These are phyloP conservation scores for Halocynthia roretzi DNA, from an alignment of 23 tunicate species.

Conservation along the genomic window DNA sequence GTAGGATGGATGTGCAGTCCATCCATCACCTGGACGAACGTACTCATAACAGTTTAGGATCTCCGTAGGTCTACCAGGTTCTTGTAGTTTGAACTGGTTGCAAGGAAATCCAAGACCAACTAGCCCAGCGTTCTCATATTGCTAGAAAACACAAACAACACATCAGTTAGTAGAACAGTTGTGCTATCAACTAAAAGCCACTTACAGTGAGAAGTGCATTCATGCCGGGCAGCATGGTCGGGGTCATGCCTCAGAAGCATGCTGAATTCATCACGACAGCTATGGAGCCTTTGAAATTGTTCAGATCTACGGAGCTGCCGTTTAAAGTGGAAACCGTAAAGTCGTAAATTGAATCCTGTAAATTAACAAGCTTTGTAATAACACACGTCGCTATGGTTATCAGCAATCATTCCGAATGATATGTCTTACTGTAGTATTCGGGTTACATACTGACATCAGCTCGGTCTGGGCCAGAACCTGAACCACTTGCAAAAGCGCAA, in stretches of 20 bases:
- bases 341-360: slow-evolving; percentile 17
- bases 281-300: slow-evolving; percentile 25
- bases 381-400: too few relatives aligned
- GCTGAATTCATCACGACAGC: slow-evolving; percentile 42
- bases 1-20: slow-evolving; percentile 8
- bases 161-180: not conserved
- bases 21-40: slow-evolving; percentile 43
- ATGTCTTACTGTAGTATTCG: not conserved
- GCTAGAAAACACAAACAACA: not conserved
- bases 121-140: slow-evolving; percentile 10
- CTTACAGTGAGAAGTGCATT: slow-evolving; percentile 45
- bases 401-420: too few relatives aligned
- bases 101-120: slow-evolving; percentile 37
- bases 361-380: too few relatives aligned
- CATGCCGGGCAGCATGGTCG: slow-evolving; percentile 39
- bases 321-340: not conserved
- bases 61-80: slow-evolving; percentile 33
- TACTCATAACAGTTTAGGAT: slow-evolving; percentile 21
- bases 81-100: slow-evolving; percentile 39
- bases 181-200: not conserved
- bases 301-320: not conserved
- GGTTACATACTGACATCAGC: slow-evolving; percentile 9
- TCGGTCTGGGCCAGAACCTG: slow-evolving; percentile 24
- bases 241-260: slow-evolving; percentile 60
- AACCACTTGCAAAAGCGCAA: slow-evolving; percentile 13